Evolutionary conservation across 37 sponge, comb jelly and placozoan genomes (phyloP).

Genomic region (Mnemiopsis leidyi): DNA sequence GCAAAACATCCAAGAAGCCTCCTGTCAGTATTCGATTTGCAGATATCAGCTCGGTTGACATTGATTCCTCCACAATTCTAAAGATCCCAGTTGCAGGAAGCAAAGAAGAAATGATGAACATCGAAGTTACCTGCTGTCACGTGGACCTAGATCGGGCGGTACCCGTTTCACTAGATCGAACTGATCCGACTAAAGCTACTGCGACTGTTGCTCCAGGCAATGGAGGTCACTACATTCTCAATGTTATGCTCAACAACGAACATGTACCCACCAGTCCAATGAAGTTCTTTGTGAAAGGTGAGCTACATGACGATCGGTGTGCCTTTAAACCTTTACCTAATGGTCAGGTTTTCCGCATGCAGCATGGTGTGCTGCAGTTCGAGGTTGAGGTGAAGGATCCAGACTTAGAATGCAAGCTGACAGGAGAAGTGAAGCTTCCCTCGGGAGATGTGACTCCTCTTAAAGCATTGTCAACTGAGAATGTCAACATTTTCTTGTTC

Average conservation of each 20-base stretch:
- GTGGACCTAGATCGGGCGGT: not conserved
- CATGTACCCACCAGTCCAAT: slow-evolving; percentile 24
- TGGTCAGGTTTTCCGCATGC: not conserved
- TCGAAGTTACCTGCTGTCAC: slow-evolving; percentile 3
- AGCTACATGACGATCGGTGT: not conserved
- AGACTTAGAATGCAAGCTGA: not conserved
- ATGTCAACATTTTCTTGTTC: not conserved
- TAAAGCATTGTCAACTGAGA: not conserved
- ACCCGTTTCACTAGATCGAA: not conserved
- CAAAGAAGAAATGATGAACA: not conserved
- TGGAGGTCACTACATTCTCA: slow-evolving; percentile 30
- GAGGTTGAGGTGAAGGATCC: slow-evolving; percentile 5
- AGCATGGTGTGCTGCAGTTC: not conserved
- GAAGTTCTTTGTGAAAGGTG: not conserved
- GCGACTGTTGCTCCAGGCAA: not conserved
- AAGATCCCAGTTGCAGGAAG: not conserved
- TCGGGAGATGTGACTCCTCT: not conserved
- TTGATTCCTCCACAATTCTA: not conserved
- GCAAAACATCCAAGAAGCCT: not conserved
- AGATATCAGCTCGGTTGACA: not conserved
- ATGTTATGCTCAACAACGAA: not conserved
- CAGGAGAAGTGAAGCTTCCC: not conserved
- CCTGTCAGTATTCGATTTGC: not conserved
- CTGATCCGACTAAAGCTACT: not conserved
- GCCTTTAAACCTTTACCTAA: not conserved